Conservation (phyloP, 2,113 vertebrate genomes). For the Triplophysa siluroides region DNA sequence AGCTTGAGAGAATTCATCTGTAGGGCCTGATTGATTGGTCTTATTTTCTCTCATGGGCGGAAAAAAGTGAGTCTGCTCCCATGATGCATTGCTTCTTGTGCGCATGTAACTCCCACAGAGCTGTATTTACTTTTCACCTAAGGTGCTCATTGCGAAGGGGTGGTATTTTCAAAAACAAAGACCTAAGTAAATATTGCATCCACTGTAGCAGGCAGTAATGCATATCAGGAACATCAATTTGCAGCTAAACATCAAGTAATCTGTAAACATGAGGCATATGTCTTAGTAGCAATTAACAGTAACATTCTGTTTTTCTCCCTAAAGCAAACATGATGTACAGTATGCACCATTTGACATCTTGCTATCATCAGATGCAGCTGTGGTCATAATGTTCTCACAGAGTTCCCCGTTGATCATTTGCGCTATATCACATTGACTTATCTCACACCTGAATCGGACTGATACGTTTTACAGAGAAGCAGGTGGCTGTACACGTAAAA, state of each 20-base stretch:
- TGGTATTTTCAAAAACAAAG: neutral
- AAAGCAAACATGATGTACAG: neutral
- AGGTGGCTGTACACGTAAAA: slow-evolving; percentile 19
- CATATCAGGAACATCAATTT: no score
- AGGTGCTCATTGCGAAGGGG: neutral
- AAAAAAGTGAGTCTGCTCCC: slow-evolving; percentile 19
- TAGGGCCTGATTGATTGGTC: slow-evolving; percentile 20
- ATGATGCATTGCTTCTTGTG: slow-evolving; percentile 21
- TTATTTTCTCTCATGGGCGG: slow-evolving; percentile 11
- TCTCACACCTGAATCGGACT: slow-evolving; percentile 5
- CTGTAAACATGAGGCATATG: neutral
- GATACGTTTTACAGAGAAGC: slow-evolving; percentile 24
- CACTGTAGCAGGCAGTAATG: neutral
- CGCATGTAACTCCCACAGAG: neutral
- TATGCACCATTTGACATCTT: neutral
- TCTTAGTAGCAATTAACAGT: neutral
- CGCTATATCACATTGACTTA: slow-evolving; percentile 21
- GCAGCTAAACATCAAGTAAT: neutral
- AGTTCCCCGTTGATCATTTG: slow-evolving; percentile 13
- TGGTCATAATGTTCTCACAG: neutral
- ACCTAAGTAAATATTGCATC: neutral
- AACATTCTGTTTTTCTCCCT: neutral
- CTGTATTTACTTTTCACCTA: neutral
- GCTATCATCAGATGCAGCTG: neutral
- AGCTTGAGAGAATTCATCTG: slow-evolving; percentile 13